A percentile compares a stretch with the other conserved stretches of the same genome.
These are phyloP conservation scores for Lepidurus arcticus DNA, from an alignment of 1,140 invertebrate species.

Conservation along the genomic window DNA sequence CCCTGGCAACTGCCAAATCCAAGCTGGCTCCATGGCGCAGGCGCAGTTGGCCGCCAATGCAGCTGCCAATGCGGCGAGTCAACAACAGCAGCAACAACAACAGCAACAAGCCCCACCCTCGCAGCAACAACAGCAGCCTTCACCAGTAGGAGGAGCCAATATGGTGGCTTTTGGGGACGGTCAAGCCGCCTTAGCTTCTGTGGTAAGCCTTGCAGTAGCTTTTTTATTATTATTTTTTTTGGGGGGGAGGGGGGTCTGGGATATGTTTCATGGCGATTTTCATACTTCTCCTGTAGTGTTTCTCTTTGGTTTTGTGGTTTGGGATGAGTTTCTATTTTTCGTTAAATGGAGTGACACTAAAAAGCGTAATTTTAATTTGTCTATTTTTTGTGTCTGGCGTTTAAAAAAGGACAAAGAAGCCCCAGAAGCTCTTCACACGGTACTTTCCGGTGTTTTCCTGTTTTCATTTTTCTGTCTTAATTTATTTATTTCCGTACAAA, in stretches of 20 bases:
- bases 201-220: not conserved
- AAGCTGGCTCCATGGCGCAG: not conserved
- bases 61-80: slow-evolving; percentile 24
- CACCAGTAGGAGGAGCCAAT: slow-evolving; percentile 29
- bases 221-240: not conserved
- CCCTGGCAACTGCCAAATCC: slow-evolving; percentile 22
- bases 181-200: slow-evolving; percentile 23
- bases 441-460: not conserved
- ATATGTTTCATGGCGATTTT: not conserved
- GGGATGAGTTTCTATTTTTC: too few species aligned
- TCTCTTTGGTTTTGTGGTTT: too few species aligned
- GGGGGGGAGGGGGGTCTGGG: not conserved
- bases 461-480: not conserved
- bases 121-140: slow-evolving; percentile 31
- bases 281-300: too few species aligned
- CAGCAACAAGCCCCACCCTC: slow-evolving; percentile 27
- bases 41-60: slow-evolving; percentile 31
- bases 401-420: slow-evolving; percentile 5
- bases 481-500: not conserved
- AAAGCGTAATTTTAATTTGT: not conserved
- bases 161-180: slow-evolving; percentile 1
- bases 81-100: slow-evolving; percentile 35
- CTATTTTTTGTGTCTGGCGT: not conserved
- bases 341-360: too few species aligned
- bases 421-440: slow-evolving; percentile 17